Evolutionary conservation across 2,113 vertebrate species (phyloP).

Genomic region (Cariama cristata): DNA sequence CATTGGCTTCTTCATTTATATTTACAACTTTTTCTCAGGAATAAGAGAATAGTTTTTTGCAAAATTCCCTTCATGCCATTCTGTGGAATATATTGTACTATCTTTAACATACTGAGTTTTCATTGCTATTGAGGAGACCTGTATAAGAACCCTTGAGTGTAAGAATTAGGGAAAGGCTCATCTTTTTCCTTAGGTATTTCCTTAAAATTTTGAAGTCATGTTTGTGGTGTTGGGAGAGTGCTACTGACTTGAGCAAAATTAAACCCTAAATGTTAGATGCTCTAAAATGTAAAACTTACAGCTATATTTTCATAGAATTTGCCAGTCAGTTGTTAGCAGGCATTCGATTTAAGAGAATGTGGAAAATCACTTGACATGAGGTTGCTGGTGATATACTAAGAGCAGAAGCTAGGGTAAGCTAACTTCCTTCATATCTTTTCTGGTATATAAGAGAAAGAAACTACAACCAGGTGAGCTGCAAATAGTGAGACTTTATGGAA

Average conservation of each 20-base stretch:
- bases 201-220: neutral
- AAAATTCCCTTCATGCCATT: neutral
- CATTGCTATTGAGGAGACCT: neutral
- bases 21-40: neutral
- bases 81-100: neutral
- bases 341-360: neutral
- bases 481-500: neutral
- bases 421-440: neutral
- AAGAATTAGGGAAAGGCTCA: neutral
- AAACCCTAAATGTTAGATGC: neutral
- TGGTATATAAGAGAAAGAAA: neutral
- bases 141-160: neutral
- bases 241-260: neutral
- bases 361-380: neutral
- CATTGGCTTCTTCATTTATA: neutral
- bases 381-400: neutral
- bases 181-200: neutral
- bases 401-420: neutral
- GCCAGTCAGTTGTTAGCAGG: neutral
- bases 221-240: neutral
- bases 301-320: neutral
- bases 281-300: neutral
- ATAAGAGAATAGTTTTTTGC: neutral
- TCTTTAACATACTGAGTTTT: neutral
- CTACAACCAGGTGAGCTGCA: neutral